phyloP scores from a whole-genome alignment of 1,140 invertebrate genomes.

The Notospermus geniculatus region DNA sequence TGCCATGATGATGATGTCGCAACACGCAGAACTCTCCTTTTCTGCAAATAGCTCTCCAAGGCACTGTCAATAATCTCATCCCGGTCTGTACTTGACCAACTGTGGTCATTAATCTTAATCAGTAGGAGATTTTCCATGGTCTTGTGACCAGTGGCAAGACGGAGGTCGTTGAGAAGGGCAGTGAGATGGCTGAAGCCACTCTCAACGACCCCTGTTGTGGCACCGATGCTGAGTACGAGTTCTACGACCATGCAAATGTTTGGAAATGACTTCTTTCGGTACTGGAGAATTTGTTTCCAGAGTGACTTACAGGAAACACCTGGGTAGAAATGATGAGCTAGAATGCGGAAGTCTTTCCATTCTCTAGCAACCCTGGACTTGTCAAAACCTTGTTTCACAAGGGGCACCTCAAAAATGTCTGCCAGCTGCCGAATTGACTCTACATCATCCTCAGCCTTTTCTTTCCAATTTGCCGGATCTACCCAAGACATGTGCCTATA shows the following conservation, averaged over 20 bases:
- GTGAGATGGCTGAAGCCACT: conserved; percentile 5
- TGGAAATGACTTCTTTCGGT: not conserved
- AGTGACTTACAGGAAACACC: not conserved
- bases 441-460: not conserved
- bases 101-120: not conserved
- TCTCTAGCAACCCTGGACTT: not conserved
- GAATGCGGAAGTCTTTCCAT: not conserved
- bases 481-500: not conserved
- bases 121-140: not conserved
- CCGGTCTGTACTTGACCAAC: not conserved
- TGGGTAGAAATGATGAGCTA: not conserved
- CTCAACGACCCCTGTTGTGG: not conserved
- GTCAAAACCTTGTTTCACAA: not conserved
- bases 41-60: conserved; percentile 2
- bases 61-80: conserved; percentile 3
- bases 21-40: not conserved
- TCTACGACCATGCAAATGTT: not conserved
- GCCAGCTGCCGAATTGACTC: not conserved
- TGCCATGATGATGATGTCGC: too few species aligned
- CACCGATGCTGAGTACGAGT: not conserved
- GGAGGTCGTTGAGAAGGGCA: not conserved
- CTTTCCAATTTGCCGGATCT: conserved; percentile 1
- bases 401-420: not conserved
- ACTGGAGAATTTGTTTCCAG: not conserved
- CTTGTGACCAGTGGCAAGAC: not conserved